These are phyloP conservation scores for Siniperca obscura DNA, from an alignment of 2,797 vertebrate genomes.

Conservation along the genomic window DNA sequence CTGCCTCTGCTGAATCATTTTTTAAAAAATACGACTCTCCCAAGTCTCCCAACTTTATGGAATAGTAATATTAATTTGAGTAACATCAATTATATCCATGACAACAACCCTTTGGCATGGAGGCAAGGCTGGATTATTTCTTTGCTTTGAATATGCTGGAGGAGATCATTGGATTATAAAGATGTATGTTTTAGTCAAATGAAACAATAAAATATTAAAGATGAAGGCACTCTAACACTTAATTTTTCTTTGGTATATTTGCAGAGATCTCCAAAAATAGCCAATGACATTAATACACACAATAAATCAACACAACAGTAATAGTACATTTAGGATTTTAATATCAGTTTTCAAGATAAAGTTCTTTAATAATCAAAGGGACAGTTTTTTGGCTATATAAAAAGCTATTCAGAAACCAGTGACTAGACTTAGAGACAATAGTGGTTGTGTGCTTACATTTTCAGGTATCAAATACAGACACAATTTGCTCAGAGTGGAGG, in stretches of 20 bases:
- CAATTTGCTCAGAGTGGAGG: conserved; percentile 76
- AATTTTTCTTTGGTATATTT: background rate
- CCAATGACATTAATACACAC: background rate
- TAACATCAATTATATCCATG: conserved; percentile 37
- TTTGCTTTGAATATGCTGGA: conserved; percentile 13
- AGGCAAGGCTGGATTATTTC: conserved; percentile 16
- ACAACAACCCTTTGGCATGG: conserved; percentile 30
- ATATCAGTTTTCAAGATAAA: conserved; percentile 82
- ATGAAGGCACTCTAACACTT: background rate
- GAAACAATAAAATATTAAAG: conserved; percentile 25
- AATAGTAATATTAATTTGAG: conserved; percentile 3
- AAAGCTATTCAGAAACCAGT: conserved; percentile 86
- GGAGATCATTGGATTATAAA: conserved; percentile 22
- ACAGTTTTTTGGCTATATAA: conserved; percentile 84
- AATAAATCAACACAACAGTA: conserved; percentile 45
- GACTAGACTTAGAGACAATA: conserved; percentile 81
- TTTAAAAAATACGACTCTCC: background rate
- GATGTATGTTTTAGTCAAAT: background rate
- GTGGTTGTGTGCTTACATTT: conserved; percentile 80
- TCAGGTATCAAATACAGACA: conserved; percentile 83
- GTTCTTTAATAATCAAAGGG: conserved; percentile 86
- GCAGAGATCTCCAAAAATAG: background rate
- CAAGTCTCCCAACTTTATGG: background rate
- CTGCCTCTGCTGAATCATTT: background rate
- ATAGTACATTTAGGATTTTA: conserved; percentile 81